phyloP scores from a whole-genome alignment of 2,113 vertebrate species.

The Amblyornis subalaris region DNA sequence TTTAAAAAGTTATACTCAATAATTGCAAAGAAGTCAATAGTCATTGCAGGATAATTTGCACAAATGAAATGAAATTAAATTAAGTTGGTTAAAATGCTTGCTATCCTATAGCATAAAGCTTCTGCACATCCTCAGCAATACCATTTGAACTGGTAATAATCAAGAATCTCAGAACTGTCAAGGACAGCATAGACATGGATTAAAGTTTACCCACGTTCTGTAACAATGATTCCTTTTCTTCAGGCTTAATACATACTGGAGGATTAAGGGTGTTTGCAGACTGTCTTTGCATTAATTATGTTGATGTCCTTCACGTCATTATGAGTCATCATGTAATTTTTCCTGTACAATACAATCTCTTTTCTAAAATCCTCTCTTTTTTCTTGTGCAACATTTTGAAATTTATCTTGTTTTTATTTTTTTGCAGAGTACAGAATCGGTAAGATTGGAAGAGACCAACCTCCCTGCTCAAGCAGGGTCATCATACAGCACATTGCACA shows the following conservation, averaged over 20 bases:
- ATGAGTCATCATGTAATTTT: not conserved
- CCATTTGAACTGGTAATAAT: not conserved
- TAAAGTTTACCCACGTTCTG: not conserved
- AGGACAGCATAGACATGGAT: not conserved
- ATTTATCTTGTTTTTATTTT: not conserved
- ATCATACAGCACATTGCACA: not conserved
- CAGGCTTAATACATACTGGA: not conserved
- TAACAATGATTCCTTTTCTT: not conserved
- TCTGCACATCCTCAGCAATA: not conserved
- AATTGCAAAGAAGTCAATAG: not conserved
- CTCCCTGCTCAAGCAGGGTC: not conserved
- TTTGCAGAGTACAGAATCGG: not conserved
- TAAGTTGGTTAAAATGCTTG: not conserved
- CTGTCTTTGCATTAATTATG: not conserved
- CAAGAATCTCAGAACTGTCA: not conserved
- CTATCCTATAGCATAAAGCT: not conserved
- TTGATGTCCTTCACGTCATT: not conserved
- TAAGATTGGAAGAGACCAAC: not conserved
- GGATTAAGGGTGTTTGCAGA: not conserved
- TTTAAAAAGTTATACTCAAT: not conserved
- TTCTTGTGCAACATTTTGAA: not conserved
- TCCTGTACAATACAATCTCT: not conserved
- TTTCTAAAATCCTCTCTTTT: not conserved
- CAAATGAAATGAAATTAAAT: not conserved
- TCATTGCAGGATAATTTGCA: not conserved